Conservation (phyloP, 2,113 vertebrate species). For the Poecile atricapillus region DNA sequence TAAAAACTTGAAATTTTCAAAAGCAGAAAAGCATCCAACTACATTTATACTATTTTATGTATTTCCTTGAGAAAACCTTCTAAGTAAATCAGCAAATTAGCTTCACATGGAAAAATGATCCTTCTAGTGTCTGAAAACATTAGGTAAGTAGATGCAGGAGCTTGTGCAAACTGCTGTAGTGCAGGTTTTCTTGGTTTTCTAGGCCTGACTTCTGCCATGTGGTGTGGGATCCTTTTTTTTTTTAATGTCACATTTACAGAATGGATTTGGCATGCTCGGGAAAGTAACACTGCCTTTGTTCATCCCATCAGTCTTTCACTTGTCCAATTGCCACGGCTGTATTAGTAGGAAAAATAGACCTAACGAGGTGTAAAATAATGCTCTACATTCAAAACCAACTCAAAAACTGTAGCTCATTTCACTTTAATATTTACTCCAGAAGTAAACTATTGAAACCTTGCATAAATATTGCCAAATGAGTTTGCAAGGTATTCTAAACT, state of each 20-base stretch:
- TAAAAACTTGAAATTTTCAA: slow-evolving; percentile 7
- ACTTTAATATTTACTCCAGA: slow-evolving; percentile 46
- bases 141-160: not conserved
- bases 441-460: slow-evolving; percentile 14
- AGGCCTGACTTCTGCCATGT: slow-evolving; percentile 7
- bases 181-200: not conserved
- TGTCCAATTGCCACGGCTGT: not conserved
- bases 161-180: not conserved
- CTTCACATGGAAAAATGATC: not conserved
- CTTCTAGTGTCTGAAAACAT: not conserved
- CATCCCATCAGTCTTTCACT: not conserved
- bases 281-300: not conserved
- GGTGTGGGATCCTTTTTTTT: not conserved
- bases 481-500: not conserved
- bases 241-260: slow-evolving; percentile 42
- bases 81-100: not conserved
- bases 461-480: not conserved
- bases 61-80: slow-evolving; percentile 5
- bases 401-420: not conserved
- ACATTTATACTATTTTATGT: not conserved
- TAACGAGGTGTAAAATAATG: slow-evolving; percentile 36
- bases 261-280: not conserved
- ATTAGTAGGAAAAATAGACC: slow-evolving; percentile 29
- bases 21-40: not conserved
- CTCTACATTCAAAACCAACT: not conserved